These are phyloP conservation scores for Argyresthia albistria DNA, from an alignment of 2,888 invertebrate genomes.

Conservation along the genomic window DNA sequence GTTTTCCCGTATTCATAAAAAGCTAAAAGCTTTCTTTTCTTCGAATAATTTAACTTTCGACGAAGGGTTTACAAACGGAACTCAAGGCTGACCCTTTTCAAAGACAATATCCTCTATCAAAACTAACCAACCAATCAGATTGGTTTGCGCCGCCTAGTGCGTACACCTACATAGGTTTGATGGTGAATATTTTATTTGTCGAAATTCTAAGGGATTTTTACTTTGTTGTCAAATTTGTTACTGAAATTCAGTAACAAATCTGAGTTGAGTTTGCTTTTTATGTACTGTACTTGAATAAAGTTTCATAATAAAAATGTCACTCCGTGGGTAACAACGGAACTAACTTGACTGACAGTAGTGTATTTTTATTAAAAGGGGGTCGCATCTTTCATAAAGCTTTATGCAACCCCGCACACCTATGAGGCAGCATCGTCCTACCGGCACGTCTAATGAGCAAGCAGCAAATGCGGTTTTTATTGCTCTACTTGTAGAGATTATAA, in stretches of 20 bases:
- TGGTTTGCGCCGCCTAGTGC: background rate
- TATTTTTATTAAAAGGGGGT: no score
- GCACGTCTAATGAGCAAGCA: no score
- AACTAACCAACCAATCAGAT: conserved; percentile 5
- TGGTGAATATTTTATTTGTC: background rate
- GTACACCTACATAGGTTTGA: background rate
- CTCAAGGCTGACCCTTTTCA: conserved; percentile 23
- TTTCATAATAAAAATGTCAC: no score
- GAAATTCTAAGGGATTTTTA: background rate
- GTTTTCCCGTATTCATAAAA: background rate
- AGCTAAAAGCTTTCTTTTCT: background rate
- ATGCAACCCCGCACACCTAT: no score
- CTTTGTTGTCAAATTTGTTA: background rate
- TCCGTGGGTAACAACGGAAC: no score
- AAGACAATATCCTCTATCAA: conserved; percentile 24
- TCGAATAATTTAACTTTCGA: conserved; percentile 16
- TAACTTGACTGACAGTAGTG: no score
- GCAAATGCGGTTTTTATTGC: no score
- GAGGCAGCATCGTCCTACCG: no score
- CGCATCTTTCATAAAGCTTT: no score
- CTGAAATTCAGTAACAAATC: background rate
- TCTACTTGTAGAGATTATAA: no score
- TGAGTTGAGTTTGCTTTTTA: background rate
- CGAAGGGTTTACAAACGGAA: conserved; percentile 9
- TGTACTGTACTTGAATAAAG: no score